Conservation (phyloP, 1,140 invertebrate genomes). For the Oedothorax gibbosus region DNA sequence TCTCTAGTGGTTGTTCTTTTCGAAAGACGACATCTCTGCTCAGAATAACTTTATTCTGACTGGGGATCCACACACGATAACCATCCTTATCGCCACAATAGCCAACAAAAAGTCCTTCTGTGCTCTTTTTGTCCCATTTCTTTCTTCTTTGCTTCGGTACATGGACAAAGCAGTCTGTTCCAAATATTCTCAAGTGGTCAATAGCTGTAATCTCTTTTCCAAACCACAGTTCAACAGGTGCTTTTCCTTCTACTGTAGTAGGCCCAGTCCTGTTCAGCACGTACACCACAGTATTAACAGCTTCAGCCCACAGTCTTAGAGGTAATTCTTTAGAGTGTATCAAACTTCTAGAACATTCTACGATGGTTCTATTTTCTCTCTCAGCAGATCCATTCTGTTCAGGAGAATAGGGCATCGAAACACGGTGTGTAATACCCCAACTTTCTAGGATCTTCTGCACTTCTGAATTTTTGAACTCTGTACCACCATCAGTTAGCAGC, state of each 20-base stretch:
- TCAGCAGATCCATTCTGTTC: constrained; percentile 72
- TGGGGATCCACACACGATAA: not conserved
- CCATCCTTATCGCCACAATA: not conserved
- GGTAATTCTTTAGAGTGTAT: constrained; percentile 62
- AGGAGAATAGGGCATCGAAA: constrained; percentile 68
- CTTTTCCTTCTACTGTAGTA: not conserved
- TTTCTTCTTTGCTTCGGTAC: not conserved
- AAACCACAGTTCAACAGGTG: not conserved
- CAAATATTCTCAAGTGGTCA: not conserved
- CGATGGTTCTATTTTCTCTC: constrained; percentile 68
- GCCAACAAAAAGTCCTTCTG: not conserved
- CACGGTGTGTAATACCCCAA: not conserved
- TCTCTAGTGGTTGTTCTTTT: not conserved
- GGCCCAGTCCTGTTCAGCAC: constrained; percentile 8
- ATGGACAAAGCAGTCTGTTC: not conserved
- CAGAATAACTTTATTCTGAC: not conserved
- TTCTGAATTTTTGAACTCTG: not conserved
- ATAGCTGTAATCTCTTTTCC: not conserved
- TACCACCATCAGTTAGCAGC: not conserved
- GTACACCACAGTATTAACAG: not conserved
- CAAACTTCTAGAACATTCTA: constrained; percentile 68
- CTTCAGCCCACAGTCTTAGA: not conserved
- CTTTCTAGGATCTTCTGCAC: not conserved
- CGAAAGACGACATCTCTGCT: not conserved
- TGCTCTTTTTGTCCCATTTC: not conserved